These are phyloP conservation scores for Elymnias hypermnestra DNA, from an alignment of 1,140 invertebrate species.

Conservation along the genomic window DNA sequence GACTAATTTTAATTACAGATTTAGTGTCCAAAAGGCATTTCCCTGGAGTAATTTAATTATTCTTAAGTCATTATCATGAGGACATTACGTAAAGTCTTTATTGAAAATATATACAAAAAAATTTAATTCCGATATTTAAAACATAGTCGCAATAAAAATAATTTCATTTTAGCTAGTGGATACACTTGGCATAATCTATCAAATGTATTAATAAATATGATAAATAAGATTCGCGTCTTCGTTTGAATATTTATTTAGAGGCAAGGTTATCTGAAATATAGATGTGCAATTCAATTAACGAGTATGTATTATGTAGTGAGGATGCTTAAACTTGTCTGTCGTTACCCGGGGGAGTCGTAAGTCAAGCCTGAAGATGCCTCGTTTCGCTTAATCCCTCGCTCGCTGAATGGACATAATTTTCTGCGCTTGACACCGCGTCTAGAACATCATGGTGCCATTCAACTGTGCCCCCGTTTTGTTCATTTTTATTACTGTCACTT, in stretches of 20 bases:
- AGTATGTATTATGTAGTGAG: constrained; percentile 14
- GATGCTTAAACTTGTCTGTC: constrained; percentile 46
- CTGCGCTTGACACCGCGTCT: constrained; percentile 68
- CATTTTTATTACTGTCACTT: constrained; percentile 54
- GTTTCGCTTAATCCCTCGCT: constrained; percentile 60
- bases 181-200: too few species aligned
- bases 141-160: too few species aligned
- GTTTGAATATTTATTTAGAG: not conserved
- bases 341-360: constrained; percentile 23
- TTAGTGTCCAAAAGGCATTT: too few species aligned
- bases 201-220: too few species aligned
- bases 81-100: too few species aligned
- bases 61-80: too few species aligned
- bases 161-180: too few species aligned
- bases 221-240: not conserved
- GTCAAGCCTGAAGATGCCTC: constrained; percentile 45
- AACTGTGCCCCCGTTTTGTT: constrained; percentile 45
- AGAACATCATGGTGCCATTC: constrained; percentile 51
- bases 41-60: too few species aligned
- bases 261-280: not conserved
- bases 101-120: too few species aligned
- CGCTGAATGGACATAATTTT: constrained; percentile 71
- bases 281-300: constrained; percentile 11
- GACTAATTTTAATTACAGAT: too few species aligned
- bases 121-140: too few species aligned